Evolutionary conservation across 2,888 invertebrate genomes (phyloP), one percentile per base, ranked within the genome.

Genomic region (Epistrophe eligans): DNA sequence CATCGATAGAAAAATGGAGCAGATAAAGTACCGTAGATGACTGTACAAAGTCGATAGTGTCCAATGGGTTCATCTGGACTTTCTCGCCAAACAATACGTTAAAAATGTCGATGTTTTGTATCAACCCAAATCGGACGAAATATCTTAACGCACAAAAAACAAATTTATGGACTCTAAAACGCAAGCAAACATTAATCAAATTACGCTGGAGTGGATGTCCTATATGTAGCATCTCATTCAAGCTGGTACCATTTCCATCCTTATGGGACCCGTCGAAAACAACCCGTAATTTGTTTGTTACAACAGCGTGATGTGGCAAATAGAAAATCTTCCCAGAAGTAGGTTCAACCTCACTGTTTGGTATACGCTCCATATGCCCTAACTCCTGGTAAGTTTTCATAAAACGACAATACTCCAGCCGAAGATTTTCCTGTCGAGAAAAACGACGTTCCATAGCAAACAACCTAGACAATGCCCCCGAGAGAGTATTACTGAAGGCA

Each of bases 21-120:
- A 52, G 52, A 13, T 32, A 52, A 67, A 15, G 52, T 48, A n/a
- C 66, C 32, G 15, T 66, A 66, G 19, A 43, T 62, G 43, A n/a
- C 62, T 17, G 43, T 43, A 24, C 52, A 24, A 9, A 52, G 10
- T 11, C 52, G 52, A 11, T 52, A 52, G 4, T 43, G 15, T 7
- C 43, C 43, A 43, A 43, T 43, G 10, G 70, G 62, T 11, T 48
- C 19, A 48, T 48, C 52, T 5, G 52, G 52, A 19, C 11, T 66
- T 52, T 76, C 80, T 70, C 88, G 72, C 89, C 88, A 89, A 4
- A 88, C 38, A 13, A 88, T 88, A 35, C 88, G 58, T 52, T 88
- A 83, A 72, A 55, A 89, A 19, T 88, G 73, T 4, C 74, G 77
- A 57, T 89, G 84, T 9, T 8, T 35, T 7, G 4, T 35, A 7